Percentiles rank a stretch among this genome's conserved stretches.
These are phyloP conservation scores for Cyphotilapia sp. DNA, from an alignment of 2,113 vertebrate genomes.

Conservation along the genomic window DNA sequence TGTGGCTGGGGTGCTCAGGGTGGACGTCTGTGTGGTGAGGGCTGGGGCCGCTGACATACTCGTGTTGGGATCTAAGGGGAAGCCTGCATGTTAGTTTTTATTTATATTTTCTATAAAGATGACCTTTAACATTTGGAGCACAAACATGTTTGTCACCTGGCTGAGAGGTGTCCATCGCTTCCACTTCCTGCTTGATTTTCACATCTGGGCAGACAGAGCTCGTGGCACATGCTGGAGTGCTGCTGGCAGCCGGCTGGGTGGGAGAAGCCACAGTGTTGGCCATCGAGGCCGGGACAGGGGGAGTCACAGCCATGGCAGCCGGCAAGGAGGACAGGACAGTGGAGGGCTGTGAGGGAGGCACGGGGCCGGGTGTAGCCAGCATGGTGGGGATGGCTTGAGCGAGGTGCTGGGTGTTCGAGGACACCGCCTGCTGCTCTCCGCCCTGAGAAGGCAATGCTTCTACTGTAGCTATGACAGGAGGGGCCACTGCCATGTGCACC, in stretches of 20 bases:
- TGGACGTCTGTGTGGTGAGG: conserved; percentile 75
- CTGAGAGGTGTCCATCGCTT: conserved; percentile 79
- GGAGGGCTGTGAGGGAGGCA: conserved; percentile 83
- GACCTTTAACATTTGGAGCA: background rate
- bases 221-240: conserved; percentile 76
- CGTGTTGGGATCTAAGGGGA: conserved; percentile 31
- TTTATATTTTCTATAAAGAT: background rate
- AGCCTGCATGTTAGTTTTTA: background rate
- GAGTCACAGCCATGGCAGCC: conserved; percentile 76
- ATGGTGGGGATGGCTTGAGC: conserved; percentile 84
- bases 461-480: conserved; percentile 83
- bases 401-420: conserved; percentile 80
- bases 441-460: conserved; percentile 82
- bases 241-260: conserved; percentile 78
- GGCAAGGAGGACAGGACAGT: conserved; percentile 79
- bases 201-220: conserved; percentile 80
- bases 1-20: conserved; percentile 71
- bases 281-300: conserved; percentile 74
- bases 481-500: conserved; percentile 85
- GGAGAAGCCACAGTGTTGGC: conserved; percentile 81
- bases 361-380: conserved; percentile 78
- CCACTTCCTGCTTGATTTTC: conserved; percentile 91
- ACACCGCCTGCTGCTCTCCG: conserved; percentile 78
- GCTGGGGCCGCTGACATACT: conserved; percentile 54
- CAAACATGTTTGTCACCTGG: conserved; percentile 24